Evolutionary conservation across 2,797 vertebrate species (phyloP), one percentile per base, ranked within the genome.

Genomic region (Myioborus miniatus): DNA sequence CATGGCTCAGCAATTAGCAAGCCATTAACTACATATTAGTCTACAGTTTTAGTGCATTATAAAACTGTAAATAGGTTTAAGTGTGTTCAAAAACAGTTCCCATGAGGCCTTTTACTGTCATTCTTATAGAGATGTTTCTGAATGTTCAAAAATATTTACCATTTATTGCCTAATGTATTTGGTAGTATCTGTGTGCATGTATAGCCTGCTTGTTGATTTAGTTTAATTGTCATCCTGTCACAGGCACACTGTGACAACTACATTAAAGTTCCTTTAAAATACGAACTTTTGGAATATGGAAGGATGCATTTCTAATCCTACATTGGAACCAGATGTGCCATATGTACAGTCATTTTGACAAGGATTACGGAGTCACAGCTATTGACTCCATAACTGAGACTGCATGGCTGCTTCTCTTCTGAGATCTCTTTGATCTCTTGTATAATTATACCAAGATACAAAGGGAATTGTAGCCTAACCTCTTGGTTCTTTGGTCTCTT

Each of bases 281-380:
- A 95, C 8, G 27, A 91, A 92, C 72, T 97, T 96, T 63, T 72
- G 44, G 76, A 90, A 26, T 88, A 69, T 81, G 83, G 91, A 86
- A 91, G 79, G 85, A 52, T 87, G 75, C 39, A 64, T 91, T 96
- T 95, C 76, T 94, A 79, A 69, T 88, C 34, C 79, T 93, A 6
- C 77, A 90, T 93, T 90, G 60, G 83, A 95, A 96, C 83, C 91
- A 97, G 86, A 95, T 95, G 87, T 93, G 75, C 91, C 70, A 76
- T 91, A 71, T 86, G 79, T 93, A 93, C 59, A 94, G 63, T 94
- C 60, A 80, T 94, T 93, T 85, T 86, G 94, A 95, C 92, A 90
- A 88, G 74, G 89, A 79, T 94, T 93, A 49, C 5, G 70, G 76
- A 95, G 92, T 95, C 86, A 58, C 87, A 93, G 86, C 92, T 82